These are phyloP conservation scores for Caerostris darwini DNA, from an alignment of 1,140 invertebrate species.

Conservation along the genomic window DNA sequence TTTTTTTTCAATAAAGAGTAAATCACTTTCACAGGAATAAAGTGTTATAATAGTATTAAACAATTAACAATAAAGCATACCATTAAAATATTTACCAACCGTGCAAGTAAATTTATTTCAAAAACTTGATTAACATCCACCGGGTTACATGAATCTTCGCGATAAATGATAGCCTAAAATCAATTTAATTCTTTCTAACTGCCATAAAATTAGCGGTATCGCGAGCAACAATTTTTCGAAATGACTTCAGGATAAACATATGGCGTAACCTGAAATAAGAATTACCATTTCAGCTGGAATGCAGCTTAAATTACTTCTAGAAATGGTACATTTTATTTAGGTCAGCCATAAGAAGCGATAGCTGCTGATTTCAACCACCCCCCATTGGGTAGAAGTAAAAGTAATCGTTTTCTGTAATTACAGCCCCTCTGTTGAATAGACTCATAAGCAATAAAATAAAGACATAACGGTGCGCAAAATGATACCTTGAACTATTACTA, in stretches of 20 bases:
- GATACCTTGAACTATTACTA: constrained; percentile 25
- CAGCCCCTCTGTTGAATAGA: constrained; percentile 30
- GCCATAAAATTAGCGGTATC: not conserved
- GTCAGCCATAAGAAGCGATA: constrained; percentile 31
- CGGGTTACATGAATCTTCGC: not conserved
- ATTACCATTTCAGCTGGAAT: constrained; percentile 28
- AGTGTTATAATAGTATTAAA: no score
- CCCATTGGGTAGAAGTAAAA: not conserved
- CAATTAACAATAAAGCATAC: no score
- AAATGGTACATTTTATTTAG: constrained; percentile 40
- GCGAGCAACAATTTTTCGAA: not conserved
- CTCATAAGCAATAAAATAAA: constrained; percentile 39
- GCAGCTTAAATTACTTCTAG: constrained; percentile 9
- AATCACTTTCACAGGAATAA: no score
- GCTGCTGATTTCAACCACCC: not conserved
- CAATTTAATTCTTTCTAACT: not conserved
- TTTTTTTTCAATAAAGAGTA: no score
- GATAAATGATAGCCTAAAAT: not conserved
- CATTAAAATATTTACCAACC: no score
- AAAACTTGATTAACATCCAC: not conserved
- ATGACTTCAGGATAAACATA: not conserved
- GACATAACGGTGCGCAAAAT: not conserved
- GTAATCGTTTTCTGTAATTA: constrained; percentile 43
- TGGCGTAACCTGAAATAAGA: not conserved
- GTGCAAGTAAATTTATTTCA: not conserved